phyloP scores from a whole-genome alignment of 2,797 vertebrate species.

The Darevskia nairensis region DNA sequence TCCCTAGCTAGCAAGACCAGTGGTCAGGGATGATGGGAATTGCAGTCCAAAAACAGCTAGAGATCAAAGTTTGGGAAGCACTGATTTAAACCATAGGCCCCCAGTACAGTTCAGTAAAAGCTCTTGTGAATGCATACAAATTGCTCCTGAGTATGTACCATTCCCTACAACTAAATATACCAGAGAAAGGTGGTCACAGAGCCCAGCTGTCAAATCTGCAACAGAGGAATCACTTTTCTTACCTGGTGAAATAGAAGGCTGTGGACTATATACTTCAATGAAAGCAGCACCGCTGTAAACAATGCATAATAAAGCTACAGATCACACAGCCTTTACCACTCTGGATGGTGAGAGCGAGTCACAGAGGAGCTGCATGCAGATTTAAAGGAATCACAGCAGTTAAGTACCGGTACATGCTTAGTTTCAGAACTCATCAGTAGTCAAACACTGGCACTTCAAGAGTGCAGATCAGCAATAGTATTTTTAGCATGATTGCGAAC shows the following conservation, averaged over 20 bases:
- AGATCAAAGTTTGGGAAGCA: no score
- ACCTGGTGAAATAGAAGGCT: neutral
- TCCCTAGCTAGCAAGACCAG: no score
- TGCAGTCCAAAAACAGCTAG: no score
- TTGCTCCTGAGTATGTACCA: neutral
- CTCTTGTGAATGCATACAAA: no score
- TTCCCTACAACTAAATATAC: neutral
- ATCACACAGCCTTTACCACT: constrained; percentile 24
- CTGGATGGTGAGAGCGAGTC: rapidly evolving
- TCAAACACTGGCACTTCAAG: constrained; percentile 65
- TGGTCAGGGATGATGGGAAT: no score
- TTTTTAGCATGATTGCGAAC: constrained; percentile 76
- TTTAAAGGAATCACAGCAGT: constrained; percentile 5
- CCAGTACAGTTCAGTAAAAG: neutral
- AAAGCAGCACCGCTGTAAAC: rapidly evolving
- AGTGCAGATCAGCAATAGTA: constrained; percentile 75
- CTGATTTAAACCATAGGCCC: neutral
- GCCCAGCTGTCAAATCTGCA: neutral
- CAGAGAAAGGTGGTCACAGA: neutral
- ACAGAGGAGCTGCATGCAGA: rapidly evolving
- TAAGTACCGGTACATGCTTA: constrained; percentile 26
- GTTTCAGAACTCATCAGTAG: constrained; percentile 65
- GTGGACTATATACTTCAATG: constrained; percentile 15
- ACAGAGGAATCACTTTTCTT: neutral
- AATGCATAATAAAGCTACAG: neutral